phyloP scores from a whole-genome alignment of 2,888 invertebrate genomes.

The Dyspetes luteomarginatus region DNA sequence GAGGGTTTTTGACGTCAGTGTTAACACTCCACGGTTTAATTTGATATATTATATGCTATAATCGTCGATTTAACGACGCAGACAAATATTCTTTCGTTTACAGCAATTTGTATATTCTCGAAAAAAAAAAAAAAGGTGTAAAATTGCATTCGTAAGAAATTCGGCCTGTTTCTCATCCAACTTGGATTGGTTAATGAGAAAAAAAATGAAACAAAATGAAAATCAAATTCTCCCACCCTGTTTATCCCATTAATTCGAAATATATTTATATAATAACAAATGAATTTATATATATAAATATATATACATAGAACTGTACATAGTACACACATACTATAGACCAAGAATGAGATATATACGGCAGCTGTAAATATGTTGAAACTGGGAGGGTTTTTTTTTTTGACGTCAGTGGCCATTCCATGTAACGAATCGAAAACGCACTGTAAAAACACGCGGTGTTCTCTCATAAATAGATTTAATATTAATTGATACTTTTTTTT shows the following conservation, averaged over 20 bases:
- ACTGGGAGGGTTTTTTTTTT: conserved; percentile 65
- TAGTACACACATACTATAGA: conserved; percentile 65
- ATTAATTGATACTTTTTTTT: conserved; percentile 17
- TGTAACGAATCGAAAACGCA: conserved; percentile 61
- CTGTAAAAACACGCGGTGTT: conserved; percentile 62
- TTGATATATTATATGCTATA: conserved; percentile 52
- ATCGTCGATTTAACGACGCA: conserved; percentile 48
- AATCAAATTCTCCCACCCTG: conserved; percentile 47
- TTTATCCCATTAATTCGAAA: conserved; percentile 56
- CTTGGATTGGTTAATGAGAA: conserved; percentile 16
- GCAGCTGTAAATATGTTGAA: conserved; percentile 67
- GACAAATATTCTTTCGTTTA: conserved; percentile 44
- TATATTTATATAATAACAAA: conserved; percentile 63
- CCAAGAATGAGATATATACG: conserved; percentile 62
- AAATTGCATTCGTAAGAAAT: conserved; percentile 5
- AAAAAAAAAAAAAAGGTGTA: background rate
- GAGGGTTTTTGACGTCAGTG: conserved; percentile 66
- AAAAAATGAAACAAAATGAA: conserved; percentile 10
- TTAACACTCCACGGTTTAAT: conserved; percentile 53
- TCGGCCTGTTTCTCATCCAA: conserved; percentile 27
- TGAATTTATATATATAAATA: conserved; percentile 53
- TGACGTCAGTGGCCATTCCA: conserved; percentile 66
- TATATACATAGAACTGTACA: conserved; percentile 57
- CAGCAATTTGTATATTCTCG: conserved; percentile 28
- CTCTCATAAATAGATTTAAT: conserved; percentile 32